Base-by-base conservation (phyloP, 2,888 invertebrate species). In the Bombylius discolor region DNA sequence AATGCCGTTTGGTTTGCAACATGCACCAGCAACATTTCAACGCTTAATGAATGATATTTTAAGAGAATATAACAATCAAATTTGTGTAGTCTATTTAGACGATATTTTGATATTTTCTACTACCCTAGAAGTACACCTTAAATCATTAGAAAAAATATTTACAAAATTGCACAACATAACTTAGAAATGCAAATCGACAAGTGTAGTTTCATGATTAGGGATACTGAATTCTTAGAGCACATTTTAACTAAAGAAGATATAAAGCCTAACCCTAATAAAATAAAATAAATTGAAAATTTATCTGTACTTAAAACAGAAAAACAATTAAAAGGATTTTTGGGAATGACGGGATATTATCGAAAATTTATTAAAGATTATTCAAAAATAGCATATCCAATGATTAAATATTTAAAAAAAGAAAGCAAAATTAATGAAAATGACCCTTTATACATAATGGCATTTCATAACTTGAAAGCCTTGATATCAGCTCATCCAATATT, bases 181-280 rank as follows among this genome's bases (percentile, higher is more conserved):
- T 45, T 59, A 13, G 57, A 60, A 56, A 57, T 59, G 13, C 58
- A 59, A 55, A 47, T 52, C 23, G 58, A 58, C 23, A 60, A 60
- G 52, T 60, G 57, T 56, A 56, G 47, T 9, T 57, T 44, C 45
- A 13, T 50, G 34, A 57, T 53, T 34, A 48, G 47, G 49, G 14
- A 56, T 49, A 56, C 56, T 7, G 58, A 58, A 11, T 59, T 60
- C 47, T 44, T 60, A 34, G 56, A 58, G 9, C 58, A 60, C 33
- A 52, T 56, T 13, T 34, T 60, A 14, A 58, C 58, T 32, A 31
- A 49, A 12, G 60, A 57, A 45, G 58, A 52, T 1, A 58, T 54
- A 44, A 61, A 61, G 44, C 59, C 56, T 3, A 59, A 59, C 44
- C 58, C 54, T 6, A 56, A 54, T 13, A 60, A 60, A 55, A 53